phyloP scores from a whole-genome alignment of 2,797 vertebrate genomes.

The Enteromius afrohamiltoni region DNA sequence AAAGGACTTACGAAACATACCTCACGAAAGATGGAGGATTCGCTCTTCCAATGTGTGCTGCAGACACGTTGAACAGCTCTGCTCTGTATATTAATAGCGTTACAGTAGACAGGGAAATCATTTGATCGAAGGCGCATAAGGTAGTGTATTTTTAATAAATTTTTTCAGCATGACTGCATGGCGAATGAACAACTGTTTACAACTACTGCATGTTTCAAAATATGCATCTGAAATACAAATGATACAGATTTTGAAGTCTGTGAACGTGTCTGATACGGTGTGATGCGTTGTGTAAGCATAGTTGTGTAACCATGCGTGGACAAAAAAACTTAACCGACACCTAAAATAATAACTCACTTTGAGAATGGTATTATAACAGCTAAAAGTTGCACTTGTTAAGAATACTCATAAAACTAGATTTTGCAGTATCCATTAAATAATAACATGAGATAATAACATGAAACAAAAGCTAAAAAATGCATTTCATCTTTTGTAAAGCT shows the following conservation, averaged over 20 bases:
- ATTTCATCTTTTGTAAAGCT: not conserved
- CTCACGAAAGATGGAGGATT: conserved; percentile 47
- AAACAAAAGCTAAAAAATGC: not conserved
- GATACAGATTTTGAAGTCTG: not conserved
- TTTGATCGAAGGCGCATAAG: not conserved
- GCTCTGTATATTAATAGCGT: conserved; percentile 17
- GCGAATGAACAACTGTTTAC: not conserved
- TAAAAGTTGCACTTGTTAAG: not conserved
- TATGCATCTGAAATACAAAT: not conserved
- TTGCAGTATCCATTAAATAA: not conserved
- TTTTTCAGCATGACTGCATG: not conserved
- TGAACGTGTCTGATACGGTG: not conserved
- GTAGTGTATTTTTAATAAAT: not conserved
- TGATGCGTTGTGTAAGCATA: not conserved
- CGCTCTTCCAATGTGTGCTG: not conserved
- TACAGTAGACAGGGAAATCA: not conserved
- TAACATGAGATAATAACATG: not conserved
- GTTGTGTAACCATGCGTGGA: conserved; percentile 24
- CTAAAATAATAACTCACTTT: not conserved
- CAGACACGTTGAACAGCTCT: not conserved
- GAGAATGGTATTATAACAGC: not conserved
- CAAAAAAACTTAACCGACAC: not conserved
- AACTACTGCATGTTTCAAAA: not conserved
- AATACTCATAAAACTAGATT: not conserved
- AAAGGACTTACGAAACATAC: not conserved